Evolutionary conservation across 1,140 invertebrate species (phyloP).

Genomic region (Papilio xuthus): DNA sequence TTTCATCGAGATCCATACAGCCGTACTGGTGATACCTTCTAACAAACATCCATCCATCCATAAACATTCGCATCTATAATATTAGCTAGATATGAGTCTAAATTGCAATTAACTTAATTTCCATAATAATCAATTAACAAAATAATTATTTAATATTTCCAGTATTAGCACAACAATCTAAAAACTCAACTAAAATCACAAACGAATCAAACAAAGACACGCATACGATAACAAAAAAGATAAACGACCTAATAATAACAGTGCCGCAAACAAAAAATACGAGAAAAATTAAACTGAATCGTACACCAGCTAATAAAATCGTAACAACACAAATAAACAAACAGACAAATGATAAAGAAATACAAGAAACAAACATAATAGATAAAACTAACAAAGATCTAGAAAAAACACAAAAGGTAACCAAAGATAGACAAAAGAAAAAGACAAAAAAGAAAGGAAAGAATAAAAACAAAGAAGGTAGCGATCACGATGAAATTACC

Average conservation of each 20-base stretch:
- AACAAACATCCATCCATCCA: no score
- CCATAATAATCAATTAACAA: no score
- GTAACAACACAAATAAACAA: conserved; percentile 40
- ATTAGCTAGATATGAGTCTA: no score
- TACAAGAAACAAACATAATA: conserved; percentile 41
- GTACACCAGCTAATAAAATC: conserved; percentile 52
- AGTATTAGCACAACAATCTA: conserved; percentile 33
- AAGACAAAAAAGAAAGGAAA: conserved; percentile 61
- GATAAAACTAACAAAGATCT: conserved; percentile 34
- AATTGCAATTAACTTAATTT: no score
- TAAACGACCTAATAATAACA: conserved; percentile 68
- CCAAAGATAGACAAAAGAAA: conserved; percentile 60
- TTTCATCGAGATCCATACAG: no score
- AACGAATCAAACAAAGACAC: conserved; percentile 36
- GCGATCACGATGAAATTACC: conserved; percentile 77
- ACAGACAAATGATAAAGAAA: conserved; percentile 23
- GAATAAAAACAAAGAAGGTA: conserved; percentile 57
- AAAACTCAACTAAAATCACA: not conserved
- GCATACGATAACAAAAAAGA: conserved; percentile 59
- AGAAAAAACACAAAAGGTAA: conserved; percentile 15
- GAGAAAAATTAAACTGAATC: conserved; percentile 76
- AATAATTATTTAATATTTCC: not conserved
- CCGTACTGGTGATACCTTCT: no score
- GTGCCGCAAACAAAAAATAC: conserved; percentile 60
- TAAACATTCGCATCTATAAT: no score